These are phyloP conservation scores for Drosophila pallidifrons DNA, from an alignment of 1,140 invertebrate genomes.

Conservation along the genomic window DNA sequence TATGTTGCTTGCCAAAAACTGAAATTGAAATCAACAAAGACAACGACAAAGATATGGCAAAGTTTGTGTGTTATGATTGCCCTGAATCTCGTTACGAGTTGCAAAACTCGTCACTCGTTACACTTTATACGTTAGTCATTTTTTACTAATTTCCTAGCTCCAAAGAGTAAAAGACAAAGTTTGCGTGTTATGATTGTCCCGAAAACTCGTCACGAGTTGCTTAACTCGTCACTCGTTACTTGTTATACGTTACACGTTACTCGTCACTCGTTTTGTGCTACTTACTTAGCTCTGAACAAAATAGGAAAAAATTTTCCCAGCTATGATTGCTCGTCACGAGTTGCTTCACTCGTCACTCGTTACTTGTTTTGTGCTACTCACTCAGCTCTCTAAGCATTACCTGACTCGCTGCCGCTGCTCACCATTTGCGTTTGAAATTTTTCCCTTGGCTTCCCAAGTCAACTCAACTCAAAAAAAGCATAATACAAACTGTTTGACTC, in stretches of 20 bases:
- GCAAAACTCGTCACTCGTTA: no score
- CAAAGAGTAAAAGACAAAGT: background rate
- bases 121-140: no score
- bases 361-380: no score
- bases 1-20: background rate
- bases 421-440: conserved; percentile 31
- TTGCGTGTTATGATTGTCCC: background rate
- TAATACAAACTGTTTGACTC: conserved; percentile 14
- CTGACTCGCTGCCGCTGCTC: background rate
- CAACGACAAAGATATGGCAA: background rate
- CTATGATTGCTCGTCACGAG: no score
- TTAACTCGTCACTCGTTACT: background rate
- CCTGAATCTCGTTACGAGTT: no score
- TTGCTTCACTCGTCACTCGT: no score
- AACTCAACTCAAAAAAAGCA: no score
- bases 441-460: conserved; percentile 16
- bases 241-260: background rate
- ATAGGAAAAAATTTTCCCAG: no score
- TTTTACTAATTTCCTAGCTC: no score
- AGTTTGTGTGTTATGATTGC: no score
- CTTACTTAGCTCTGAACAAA: no score
- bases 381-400: background rate
- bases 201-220: background rate
- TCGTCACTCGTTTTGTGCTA: background rate
- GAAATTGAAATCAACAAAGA: conserved; percentile 56